phyloP scores from a whole-genome alignment of 2,888 invertebrate genomes.

The Tenthredo amoena region DNA sequence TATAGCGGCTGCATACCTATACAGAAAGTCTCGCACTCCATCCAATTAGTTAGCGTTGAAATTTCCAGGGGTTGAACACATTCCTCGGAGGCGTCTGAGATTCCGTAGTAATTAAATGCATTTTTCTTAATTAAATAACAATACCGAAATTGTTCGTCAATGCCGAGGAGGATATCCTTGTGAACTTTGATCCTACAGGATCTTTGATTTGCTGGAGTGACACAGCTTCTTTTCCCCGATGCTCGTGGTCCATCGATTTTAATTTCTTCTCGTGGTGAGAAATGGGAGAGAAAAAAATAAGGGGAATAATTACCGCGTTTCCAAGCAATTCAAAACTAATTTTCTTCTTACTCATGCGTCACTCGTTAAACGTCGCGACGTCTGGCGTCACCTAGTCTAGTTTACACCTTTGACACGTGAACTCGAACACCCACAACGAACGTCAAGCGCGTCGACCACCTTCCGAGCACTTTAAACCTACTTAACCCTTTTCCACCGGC shows the following conservation, averaged over 20 bases:
- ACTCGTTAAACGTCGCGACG: slow-evolving; percentile 42
- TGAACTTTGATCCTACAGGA: neutral
- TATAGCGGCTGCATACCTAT: neutral
- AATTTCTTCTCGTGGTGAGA: neutral
- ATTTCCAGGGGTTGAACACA: slow-evolving; percentile 3
- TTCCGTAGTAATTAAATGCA: slow-evolving; percentile 12
- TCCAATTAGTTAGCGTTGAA: slow-evolving; percentile 35
- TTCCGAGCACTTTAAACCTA: slow-evolving; percentile 11
- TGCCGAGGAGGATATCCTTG: neutral
- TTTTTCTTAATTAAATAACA: neutral
- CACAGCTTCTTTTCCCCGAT: neutral
- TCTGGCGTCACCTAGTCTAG: slow-evolving; percentile 45
- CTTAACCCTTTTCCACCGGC: slow-evolving; percentile 30
- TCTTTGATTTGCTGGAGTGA: neutral
- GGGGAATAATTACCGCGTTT: neutral
- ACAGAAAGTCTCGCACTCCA: neutral
- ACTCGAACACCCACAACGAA: slow-evolving; percentile 3
- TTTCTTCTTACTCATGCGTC: slow-evolving; percentile 19
- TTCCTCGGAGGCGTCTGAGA: neutral
- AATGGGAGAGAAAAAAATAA: neutral
- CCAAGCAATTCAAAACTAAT: neutral
- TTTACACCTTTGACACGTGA: slow-evolving; percentile 40
- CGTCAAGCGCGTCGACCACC: slow-evolving; percentile 15
- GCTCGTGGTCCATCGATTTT: no score
- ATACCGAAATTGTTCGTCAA: neutral